Evolutionary conservation across 2,888 invertebrate genomes (phyloP), one percentile per base, ranked within the genome.

Genomic region (Ormyrus rosae): DNA sequence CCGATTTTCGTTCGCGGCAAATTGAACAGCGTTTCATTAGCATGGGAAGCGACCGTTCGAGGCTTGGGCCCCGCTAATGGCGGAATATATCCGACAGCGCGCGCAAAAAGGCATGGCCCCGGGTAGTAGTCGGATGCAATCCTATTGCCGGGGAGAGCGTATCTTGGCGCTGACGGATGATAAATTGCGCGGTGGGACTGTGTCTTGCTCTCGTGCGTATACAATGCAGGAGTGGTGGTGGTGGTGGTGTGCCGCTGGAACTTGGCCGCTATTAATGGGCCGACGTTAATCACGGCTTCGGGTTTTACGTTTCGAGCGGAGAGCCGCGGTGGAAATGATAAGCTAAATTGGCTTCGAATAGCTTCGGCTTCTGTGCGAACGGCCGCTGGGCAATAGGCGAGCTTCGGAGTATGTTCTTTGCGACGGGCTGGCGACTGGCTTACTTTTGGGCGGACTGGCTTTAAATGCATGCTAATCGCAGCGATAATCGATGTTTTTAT

Each of bases 1-100:
- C n/a, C 63, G 72, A 63, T 72, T 63, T 72, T 72, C 72, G 72
- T 53, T 13, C 45, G 9, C 60, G n/a, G 61, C 71, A 60, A 60
- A 71, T 71, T 71, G 51, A 72, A 72, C 53, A 53, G 8, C 6
- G 72, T 55, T 72, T 72, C 53, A 72, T 72, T 72, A 72, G 72
- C 53, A 55, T 72, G 63, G 63, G n/a, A 61, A 63, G 13, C n/a
- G 61, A 4, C 19, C n/a, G 45, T 55, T 68, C 34, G n/a, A 68
- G 6, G 6, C 60, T 19, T 34, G 11, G 6, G 56, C 11, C 8
- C 11, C 8, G 45, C 46, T 34, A 34, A 34, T 34, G 34, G 34
- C 34, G 34, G 34, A 34, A 34, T 34, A 34, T 34, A 34, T 34
- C 3, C 34, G 34, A 34, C 34, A 34, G 34, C 13, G 13, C 13